Evolutionary conservation across 2,113 vertebrate species (phyloP).

Genomic region (Crotophaga sulcirostris): DNA sequence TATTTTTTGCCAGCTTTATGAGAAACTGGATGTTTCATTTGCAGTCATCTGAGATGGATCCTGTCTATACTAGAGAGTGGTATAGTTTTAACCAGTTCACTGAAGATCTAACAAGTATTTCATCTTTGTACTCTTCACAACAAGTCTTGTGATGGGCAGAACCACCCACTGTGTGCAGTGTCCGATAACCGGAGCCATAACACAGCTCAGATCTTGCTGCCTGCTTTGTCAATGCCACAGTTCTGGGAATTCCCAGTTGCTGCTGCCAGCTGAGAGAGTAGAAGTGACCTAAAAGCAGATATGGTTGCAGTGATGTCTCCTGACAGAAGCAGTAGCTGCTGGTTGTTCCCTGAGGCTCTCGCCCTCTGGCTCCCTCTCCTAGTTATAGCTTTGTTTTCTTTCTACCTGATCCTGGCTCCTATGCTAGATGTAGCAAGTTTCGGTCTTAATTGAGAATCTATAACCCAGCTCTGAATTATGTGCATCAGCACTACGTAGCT

Average conservation of each 20-base stretch:
- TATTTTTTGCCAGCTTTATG: not conserved
- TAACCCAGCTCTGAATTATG: not conserved
- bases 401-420: not conserved
- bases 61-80: accelerated
- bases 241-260: not conserved
- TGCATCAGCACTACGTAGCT: not conserved
- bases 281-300: not conserved
- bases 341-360: not conserved
- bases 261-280: not conserved
- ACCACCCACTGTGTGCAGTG: no score
- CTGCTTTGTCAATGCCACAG: not conserved
- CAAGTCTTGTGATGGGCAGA: accelerated
- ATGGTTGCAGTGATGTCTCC: not conserved
- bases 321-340: not conserved
- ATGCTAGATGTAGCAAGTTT: not conserved
- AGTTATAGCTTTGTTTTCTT: not conserved
- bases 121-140: accelerated
- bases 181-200: not conserved
- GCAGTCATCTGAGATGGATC: not conserved
- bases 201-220: not conserved
- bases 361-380: not conserved
- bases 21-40: not conserved
- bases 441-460: not conserved
- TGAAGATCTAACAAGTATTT: not conserved
- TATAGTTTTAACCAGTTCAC: not conserved